phyloP scores from a whole-genome alignment of 35 echinoderm and acorn worm species.

The Diadema setosum region DNA sequence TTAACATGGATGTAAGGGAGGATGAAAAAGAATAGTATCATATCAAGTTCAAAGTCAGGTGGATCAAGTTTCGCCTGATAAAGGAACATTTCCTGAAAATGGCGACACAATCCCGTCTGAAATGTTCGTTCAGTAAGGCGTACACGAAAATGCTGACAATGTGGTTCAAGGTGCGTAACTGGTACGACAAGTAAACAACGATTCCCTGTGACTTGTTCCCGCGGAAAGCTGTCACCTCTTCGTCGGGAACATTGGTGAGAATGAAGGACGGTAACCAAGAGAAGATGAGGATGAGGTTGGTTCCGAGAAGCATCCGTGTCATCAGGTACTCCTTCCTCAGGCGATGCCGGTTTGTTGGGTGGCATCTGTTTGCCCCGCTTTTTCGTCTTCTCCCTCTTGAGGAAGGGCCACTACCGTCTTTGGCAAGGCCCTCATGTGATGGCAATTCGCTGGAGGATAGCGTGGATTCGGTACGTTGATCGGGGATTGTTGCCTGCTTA shows the following conservation, averaged over 20 bases:
- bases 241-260: constrained; percentile 1
- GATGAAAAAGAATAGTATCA: too few relatives aligned
- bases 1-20: too few relatives aligned
- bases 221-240: not conserved
- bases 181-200: not conserved
- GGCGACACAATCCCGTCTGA: not conserved
- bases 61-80: too few relatives aligned
- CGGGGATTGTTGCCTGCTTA: too few relatives aligned
- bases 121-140: not conserved
- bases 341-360: not conserved
- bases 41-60: too few relatives aligned
- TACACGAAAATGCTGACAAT: constrained; percentile 15
- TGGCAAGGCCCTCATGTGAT: too few relatives aligned
- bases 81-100: not conserved
- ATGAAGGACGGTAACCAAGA: not conserved
- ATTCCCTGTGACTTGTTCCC: not conserved
- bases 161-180: not conserved
- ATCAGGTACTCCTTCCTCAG: not conserved
- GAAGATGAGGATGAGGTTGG: not conserved
- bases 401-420: too few relatives aligned
- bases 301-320: not conserved
- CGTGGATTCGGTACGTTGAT: too few relatives aligned
- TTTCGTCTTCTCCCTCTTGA: too few relatives aligned
- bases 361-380: too few relatives aligned
- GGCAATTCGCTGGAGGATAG: too few relatives aligned